phyloP scores from a whole-genome alignment of 2,888 invertebrate species.

The Acleris cristana region DNA sequence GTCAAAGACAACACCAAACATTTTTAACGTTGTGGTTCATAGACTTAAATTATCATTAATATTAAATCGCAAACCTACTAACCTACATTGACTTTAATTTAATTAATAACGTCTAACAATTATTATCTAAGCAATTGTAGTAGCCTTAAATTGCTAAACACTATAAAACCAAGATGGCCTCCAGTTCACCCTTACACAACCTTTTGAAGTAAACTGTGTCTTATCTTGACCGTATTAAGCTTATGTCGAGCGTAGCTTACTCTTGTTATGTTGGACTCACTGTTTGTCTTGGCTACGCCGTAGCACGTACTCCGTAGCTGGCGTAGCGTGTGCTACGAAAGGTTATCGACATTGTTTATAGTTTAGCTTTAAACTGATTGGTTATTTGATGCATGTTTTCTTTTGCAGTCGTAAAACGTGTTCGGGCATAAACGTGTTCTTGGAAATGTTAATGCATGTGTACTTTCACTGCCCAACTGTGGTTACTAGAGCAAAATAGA shows the following conservation, averaged over 20 bases:
- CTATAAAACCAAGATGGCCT: neutral
- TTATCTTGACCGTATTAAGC: constrained; percentile 12
- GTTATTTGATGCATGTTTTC: constrained; percentile 29
- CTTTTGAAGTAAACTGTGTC: neutral
- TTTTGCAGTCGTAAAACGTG: constrained; percentile 26
- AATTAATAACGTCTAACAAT: too few relatives aligned
- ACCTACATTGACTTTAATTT: too few relatives aligned
- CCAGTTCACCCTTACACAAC: neutral
- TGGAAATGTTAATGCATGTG: constrained; percentile 22
- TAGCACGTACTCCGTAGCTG: constrained; percentile 4
- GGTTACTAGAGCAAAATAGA: too few relatives aligned
- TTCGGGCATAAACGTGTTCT: constrained; percentile 15
- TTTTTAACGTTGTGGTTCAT: too few relatives aligned
- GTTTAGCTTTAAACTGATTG: constrained; percentile 31
- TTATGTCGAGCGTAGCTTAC: constrained; percentile 22
- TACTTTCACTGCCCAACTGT: too few relatives aligned
- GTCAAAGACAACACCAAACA: too few relatives aligned
- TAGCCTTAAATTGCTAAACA: neutral
- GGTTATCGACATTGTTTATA: constrained; percentile 29
- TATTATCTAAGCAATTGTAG: neutral
- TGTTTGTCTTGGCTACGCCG: constrained; percentile 26
- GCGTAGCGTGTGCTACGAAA: constrained; percentile 9
- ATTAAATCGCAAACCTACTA: too few relatives aligned
- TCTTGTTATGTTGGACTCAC: constrained; percentile 21
- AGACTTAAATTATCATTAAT: too few relatives aligned